Evolutionary conservation across 2,797 vertebrate genomes (phyloP), one percentile per base, ranked within the genome.

Genomic region (Denticeps clupeoides): DNA sequence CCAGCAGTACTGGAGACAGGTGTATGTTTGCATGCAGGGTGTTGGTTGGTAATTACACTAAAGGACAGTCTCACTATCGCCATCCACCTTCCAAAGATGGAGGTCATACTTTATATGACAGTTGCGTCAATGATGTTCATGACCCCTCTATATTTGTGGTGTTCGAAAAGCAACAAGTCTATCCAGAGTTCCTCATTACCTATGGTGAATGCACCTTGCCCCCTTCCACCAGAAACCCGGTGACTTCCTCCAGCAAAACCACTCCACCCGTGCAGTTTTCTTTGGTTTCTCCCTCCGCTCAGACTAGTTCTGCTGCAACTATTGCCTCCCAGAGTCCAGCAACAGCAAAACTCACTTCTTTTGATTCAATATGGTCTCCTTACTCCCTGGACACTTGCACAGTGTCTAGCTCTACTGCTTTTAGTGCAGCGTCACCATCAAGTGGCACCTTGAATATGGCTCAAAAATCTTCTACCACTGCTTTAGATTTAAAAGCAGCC

Each of bases 1-100:
- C 79, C 23, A 56, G 27, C 1, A 1, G 58, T 0, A 45, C 9
- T 0, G 2, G 19, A 4, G 5, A 1, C 38, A 73, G 65, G 56
- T 60, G 26, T 10, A 87, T 90, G 86, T 90, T 90, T 57, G 60
- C 73, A 51, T 84, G 83, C 33, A 75, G 81, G 16, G 87, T 89
- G 41, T 63, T 89, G 41, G 81, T 85, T 10, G 88, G 88, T 1
- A 61, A 82, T 9, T 89, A 77, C 51, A 61, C 74, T 21, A 47
- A 42, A 29, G 88, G 88, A 4, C 26, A 0, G 0, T 15, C 77
- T 7, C 25, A 49, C 10, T 82, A 72, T 0, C 51, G 56, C 19
- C 49, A 47, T 0, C 69, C 76, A 22, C 73, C 80, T 10, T n/a
- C 37, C 5, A 70, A 28, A 64, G 46, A 55, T 4, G 11, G 40